Conservation (phyloP, 2,797 vertebrate genomes). For the Limosa lapponica region DNA sequence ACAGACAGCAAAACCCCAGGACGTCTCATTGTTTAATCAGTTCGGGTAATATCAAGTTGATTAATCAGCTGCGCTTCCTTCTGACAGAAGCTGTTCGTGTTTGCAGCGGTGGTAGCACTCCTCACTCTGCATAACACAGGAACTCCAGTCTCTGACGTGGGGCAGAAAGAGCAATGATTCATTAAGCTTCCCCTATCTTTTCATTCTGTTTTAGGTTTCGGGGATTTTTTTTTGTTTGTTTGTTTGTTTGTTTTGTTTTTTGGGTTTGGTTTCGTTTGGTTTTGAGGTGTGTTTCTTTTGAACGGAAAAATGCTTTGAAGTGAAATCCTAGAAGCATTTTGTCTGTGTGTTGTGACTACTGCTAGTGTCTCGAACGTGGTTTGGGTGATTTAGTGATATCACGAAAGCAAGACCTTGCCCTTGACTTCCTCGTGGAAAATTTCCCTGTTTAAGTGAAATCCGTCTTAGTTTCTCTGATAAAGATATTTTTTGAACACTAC, state of each 20-base stretch:
- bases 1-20: conserved; percentile 81
- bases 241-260: neutral
- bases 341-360: neutral
- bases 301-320: neutral
- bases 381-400: neutral
- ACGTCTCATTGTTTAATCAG: conserved; percentile 85
- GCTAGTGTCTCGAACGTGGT: accelerated
- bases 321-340: neutral
- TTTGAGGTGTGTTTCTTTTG: neutral
- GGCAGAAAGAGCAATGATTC: neutral
- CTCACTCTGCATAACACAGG: conserved; percentile 15
- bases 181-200: neutral
- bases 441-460: neutral
- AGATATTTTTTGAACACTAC: neutral
- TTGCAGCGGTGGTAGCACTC: neutral
- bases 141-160: neutral
- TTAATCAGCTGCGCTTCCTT: conserved; percentile 76
- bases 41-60: conserved; percentile 77
- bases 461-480: neutral
- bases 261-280: neutral
- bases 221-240: neutral
- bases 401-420: neutral
- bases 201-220: neutral
- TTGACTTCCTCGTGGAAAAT: neutral
- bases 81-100: conserved; percentile 55